Percentiles rank a stretch among this genome's conserved stretches.
Conservation (phyloP, 2,113 vertebrate genomes). For the Oncorhynchus masou region DNA sequence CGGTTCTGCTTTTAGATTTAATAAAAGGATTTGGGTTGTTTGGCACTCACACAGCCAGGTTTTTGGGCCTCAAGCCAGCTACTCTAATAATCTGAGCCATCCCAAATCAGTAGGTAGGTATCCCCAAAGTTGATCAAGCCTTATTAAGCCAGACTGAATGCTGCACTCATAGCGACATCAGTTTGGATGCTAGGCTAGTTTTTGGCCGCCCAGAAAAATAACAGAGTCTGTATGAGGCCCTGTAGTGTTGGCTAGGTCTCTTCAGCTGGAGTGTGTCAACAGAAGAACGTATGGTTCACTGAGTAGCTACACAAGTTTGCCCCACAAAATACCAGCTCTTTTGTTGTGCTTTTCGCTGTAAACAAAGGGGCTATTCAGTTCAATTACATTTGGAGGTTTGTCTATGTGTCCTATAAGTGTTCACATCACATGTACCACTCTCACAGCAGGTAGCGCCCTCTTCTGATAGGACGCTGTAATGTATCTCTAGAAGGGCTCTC, state of each 20-base stretch:
- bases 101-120: not conserved
- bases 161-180: too few relatives aligned
- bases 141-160: too few relatives aligned
- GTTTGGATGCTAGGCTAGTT: too few relatives aligned
- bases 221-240: constrained; percentile 19
- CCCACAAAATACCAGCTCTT: not conserved
- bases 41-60: not conserved
- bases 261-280: constrained; percentile 21
- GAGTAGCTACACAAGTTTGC: not conserved
- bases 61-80: not conserved
- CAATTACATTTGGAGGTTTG: not conserved
- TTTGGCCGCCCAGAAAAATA: constrained; percentile 14
- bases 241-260: constrained; percentile 32
- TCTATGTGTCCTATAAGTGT: too few relatives aligned
- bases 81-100: not conserved
- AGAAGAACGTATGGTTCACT: constrained; percentile 1
- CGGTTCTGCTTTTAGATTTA: not conserved
- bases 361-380: not conserved
- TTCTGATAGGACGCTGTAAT: not conserved
- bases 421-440: not conserved
- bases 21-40: not conserved
- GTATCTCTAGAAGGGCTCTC: too few relatives aligned
- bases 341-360: not conserved
- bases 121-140: not conserved
- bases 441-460: not conserved